Evolutionary conservation across 2,113 vertebrate species (phyloP), one percentile per base, ranked within the genome.

Genomic region (Xiphophorus maculatus): DNA sequence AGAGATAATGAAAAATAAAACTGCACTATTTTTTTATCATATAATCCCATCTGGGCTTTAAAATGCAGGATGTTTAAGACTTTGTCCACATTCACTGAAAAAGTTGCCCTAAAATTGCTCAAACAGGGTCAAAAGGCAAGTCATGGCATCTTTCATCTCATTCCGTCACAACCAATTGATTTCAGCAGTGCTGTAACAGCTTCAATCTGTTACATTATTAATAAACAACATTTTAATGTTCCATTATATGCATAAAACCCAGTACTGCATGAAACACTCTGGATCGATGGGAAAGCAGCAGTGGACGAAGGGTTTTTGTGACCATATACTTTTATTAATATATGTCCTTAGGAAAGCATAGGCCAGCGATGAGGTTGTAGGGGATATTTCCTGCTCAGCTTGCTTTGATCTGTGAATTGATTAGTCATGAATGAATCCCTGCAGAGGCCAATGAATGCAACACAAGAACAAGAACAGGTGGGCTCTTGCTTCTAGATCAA

Each of bases 391-490:
- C 64, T 80, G 71, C 76, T 68, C 68, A 51, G 76, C 74, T 42
- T 61, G 65, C 62, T 64, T 61, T 77, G 76, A 88, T 84, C 78
- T 44, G 76, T 44, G 74, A 73, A 89, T 90, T 79, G 84, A 90
- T 89, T 79, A 79, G 79, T 27, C 13, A 54, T 74, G 85, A 87
- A 75, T 66, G 73, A 79, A 80, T 76, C 76, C 80, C 81, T 63
- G 65, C 72, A 82, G 78, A 81, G 71, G 82, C 82, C 85, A 80
- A 2, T 68, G 76, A 83, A 87, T 82, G 77, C 79, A 76, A 73
- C 72, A 79, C 62, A 70, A 75, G 80, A 80, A 87, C 58, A 54
- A 27, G 58, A 35, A 69, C 65, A 62, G 19, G 35, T 58, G 61
- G 42, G 48, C 27, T 54, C 61, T 76, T 71, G 73, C 71, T 73